Percentiles rank a stretch among this genome's conserved stretches.
Evolutionary conservation across 2,888 invertebrate species (phyloP).

Genomic region (Gortyna flavago): DNA sequence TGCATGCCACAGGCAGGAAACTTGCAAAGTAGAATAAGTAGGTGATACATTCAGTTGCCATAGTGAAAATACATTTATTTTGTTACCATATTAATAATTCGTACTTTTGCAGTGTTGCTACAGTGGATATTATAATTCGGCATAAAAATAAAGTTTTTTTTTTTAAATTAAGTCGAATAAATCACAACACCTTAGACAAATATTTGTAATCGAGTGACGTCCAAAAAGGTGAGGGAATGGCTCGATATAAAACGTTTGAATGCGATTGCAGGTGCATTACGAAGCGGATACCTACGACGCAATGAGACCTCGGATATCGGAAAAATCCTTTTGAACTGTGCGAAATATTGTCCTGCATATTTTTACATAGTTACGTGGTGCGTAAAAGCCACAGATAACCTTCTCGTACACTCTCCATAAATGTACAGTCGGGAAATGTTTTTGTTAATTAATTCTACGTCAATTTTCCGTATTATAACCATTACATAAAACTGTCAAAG

Average conservation of each 20-base stretch:
- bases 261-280: background rate
- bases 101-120: too few species aligned
- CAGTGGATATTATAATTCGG: too few species aligned
- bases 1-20: too few species aligned
- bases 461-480: background rate
- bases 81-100: too few species aligned
- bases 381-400: background rate
- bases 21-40: too few species aligned
- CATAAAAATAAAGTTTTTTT: too few species aligned
- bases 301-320: background rate
- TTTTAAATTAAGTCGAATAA: too few species aligned
- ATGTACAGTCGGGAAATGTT: too few species aligned
- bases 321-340: background rate
- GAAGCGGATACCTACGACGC: background rate
- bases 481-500: background rate
- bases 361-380: background rate
- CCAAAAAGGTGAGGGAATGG: background rate
- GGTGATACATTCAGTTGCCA: too few species aligned
- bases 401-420: too few species aligned
- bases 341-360: background rate
- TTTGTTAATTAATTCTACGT: background rate
- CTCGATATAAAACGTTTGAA: constrained; percentile 8
- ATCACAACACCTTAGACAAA: background rate
- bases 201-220: background rate
- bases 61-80: too few species aligned